Evolutionary conservation across 1,140 invertebrate species (phyloP), one percentile per base, ranked within the genome.

Genomic region (Drosophila jambulina): DNA sequence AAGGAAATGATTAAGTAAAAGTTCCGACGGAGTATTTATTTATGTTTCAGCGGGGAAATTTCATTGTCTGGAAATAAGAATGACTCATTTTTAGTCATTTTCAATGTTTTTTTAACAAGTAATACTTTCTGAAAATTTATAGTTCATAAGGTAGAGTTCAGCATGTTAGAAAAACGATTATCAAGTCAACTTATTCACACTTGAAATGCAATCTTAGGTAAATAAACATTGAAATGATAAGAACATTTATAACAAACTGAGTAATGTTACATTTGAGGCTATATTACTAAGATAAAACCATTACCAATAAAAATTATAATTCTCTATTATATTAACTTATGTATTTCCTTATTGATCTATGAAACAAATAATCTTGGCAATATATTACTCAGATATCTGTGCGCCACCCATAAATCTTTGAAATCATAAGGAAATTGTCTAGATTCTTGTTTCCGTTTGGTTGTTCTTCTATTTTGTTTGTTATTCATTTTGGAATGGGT

Each of bases 201-300:
- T 38, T 67, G n/a, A 42, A 49, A 69, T 27, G 45, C 45, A 62
- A 62, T 69, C 59, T 53, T 43, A 19, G 9, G 45, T 36, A 69
- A 69, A 69, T 51, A 70, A 45, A 67, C 29, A 69, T 27, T 36
- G 2, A 38, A 43, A 23, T n/a, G 67, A 69, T 69, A 69, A 67
- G 48, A 27, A 7, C 38, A n/a, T 40, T 40, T 38, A 32, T 23
- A 27, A 21, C n/a, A 48, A 13, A 12, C 40, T 4, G 21, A 43
- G 40, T 17, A 32, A 21, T 45, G 5, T 12, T 29, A 7, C 5
- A 23, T 45, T 21, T 32, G 4, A 17, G 9, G 2, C 17, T 29
- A 29, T 51, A 51, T 29, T n/a, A 6, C 15, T 19, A 29, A 19
- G 48, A 27, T 29, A 49, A n/a, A 49, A 27, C 17, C 9, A 45